These are phyloP conservation scores for Eucriotettix oculatus DNA, from an alignment of 2,888 invertebrate genomes.

Conservation along the genomic window DNA sequence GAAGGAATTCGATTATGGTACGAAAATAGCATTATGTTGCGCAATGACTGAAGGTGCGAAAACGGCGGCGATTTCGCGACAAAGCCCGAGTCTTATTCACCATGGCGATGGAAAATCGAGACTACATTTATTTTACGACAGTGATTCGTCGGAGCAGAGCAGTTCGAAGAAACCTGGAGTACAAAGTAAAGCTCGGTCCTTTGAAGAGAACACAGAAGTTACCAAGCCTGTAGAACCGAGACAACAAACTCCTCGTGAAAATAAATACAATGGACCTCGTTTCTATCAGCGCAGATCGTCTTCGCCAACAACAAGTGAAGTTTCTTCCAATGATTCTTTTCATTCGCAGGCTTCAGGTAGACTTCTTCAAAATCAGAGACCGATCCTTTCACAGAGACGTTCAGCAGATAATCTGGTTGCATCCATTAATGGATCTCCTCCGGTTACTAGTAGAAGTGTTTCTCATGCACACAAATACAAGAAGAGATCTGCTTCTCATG, in stretches of 20 bases:
- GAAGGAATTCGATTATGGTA: conserved; percentile 6
- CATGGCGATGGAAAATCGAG: background rate
- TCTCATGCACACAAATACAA: conserved; percentile 18
- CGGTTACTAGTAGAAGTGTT: conserved; percentile 24
- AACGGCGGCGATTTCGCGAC: conserved; percentile 3
- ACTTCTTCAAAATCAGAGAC: conserved; percentile 18
- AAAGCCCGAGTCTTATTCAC: background rate
- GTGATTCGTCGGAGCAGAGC: background rate
- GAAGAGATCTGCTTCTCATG: conserved; percentile 23
- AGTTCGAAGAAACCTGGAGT: background rate
- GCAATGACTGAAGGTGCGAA: conserved; percentile 28
- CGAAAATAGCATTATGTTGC: conserved; percentile 20
- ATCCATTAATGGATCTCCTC: conserved; percentile 24
- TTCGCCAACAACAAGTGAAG: conserved; percentile 9
- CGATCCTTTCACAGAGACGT: conserved; percentile 21
- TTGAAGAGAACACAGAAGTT: too few species aligned
- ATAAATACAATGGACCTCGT: background rate
- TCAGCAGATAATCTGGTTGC: conserved; percentile 24
- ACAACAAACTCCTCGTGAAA: background rate
- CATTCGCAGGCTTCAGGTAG: background rate
- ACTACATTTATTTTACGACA: too few species aligned
- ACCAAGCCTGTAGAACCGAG: too few species aligned
- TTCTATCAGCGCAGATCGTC: background rate
- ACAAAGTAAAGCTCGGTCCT: too few species aligned
- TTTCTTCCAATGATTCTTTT: conserved; percentile 9